Conservation (phyloP, 2,888 invertebrate genomes). For the Pocota personata region DNA sequence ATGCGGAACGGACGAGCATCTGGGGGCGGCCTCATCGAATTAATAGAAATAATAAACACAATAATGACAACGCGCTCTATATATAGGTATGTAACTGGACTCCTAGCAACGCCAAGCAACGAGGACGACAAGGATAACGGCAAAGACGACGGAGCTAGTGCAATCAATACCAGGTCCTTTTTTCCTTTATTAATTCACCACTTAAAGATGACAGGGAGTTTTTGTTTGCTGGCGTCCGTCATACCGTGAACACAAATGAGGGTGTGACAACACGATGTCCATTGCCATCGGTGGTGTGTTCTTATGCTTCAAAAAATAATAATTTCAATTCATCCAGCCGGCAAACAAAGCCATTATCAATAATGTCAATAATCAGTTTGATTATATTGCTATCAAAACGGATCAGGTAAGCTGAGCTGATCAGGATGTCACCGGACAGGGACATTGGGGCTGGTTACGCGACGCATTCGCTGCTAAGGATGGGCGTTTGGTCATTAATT, state of each 20-base stretch:
- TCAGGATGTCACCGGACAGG: slow-evolving; percentile 60
- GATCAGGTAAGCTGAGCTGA: slow-evolving; percentile 71
- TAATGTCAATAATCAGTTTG: slow-evolving; percentile 73
- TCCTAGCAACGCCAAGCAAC: slow-evolving; percentile 42
- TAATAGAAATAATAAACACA: slow-evolving; percentile 72
- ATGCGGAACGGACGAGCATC: slow-evolving; percentile 25
- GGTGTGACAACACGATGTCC: slow-evolving; percentile 70
- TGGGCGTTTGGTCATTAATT: slow-evolving; percentile 64
- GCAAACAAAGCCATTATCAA: slow-evolving; percentile 73
- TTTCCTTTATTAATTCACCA: slow-evolving; percentile 73
- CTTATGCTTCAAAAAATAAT: slow-evolving; percentile 72
- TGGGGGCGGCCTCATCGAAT: slow-evolving; percentile 69
- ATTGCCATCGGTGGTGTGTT: slow-evolving; percentile 61
- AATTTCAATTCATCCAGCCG: slow-evolving; percentile 70
- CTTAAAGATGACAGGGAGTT: slow-evolving; percentile 72
- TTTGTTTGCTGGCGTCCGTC: slow-evolving; percentile 63
- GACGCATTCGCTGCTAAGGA: slow-evolving; percentile 35
- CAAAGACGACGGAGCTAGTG: slow-evolving; percentile 31
- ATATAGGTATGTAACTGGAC: slow-evolving; percentile 28
- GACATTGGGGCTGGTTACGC: not conserved
- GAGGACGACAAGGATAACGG: slow-evolving; percentile 7
- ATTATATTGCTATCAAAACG: slow-evolving; percentile 69
- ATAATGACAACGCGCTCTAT: slow-evolving; percentile 65
- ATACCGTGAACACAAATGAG: slow-evolving; percentile 71
- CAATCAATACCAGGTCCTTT: slow-evolving; percentile 69